Evolutionary conservation across 1,140 invertebrate species (phyloP).

Genomic region (Trachymyrmex cornetzi): DNA sequence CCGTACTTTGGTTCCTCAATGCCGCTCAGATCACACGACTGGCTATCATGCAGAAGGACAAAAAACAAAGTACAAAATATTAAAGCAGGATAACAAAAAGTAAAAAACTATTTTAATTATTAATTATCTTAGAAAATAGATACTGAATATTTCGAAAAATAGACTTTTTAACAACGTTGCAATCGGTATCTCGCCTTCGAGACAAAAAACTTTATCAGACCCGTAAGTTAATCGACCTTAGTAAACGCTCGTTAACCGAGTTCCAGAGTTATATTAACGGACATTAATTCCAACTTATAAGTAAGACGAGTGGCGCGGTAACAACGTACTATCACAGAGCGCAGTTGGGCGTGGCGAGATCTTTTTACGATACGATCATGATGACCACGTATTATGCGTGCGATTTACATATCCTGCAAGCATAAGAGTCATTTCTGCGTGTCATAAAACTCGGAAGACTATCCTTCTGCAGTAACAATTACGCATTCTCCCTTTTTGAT

Average conservation of each 20-base stretch:
- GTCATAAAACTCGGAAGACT: slow-evolving; percentile 25
- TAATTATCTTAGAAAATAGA: background rate
- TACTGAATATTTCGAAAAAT: background rate
- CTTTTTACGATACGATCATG: slow-evolving; percentile 27
- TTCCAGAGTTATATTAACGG: slow-evolving; percentile 24
- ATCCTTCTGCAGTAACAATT: background rate
- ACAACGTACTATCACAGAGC: slow-evolving; percentile 15
- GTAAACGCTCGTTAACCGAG: slow-evolving; percentile 20
- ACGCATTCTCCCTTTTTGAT: background rate
- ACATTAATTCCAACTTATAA: slow-evolving; percentile 39
- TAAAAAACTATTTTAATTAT: background rate
- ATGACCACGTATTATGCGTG: slow-evolving; percentile 33
- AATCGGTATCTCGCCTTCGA: background rate
- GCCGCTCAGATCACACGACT: background rate
- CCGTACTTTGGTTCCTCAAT: background rate
- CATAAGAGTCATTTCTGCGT: slow-evolving; percentile 17
- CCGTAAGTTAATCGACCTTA: slow-evolving; percentile 13
- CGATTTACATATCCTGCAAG: slow-evolving; percentile 34
- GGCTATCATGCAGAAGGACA: background rate
- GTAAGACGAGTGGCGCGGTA: slow-evolving; percentile 15
- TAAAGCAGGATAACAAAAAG: background rate
- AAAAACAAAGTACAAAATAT: no score
- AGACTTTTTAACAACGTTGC: background rate
- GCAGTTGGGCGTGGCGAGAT: slow-evolving; percentile 27
- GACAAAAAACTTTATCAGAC: background rate